Evolutionary conservation across 2,888 invertebrate species (phyloP).

Genomic region (Cheilosia soror): DNA sequence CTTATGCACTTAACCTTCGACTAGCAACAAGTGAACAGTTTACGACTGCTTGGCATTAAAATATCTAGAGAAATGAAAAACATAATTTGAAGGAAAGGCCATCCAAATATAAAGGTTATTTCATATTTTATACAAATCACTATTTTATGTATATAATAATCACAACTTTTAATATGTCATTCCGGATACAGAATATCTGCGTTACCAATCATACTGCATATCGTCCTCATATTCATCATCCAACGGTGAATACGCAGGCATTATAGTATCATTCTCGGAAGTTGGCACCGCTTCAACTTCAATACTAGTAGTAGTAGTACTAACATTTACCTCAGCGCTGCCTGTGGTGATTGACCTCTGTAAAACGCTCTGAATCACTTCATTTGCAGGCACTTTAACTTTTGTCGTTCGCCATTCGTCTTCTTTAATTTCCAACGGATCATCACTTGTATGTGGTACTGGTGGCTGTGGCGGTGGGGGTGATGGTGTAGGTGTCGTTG

Average conservation of each 20-base stretch:
- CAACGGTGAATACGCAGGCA: slow-evolving; percentile 47
- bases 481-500: not conserved
- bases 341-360: slow-evolving; percentile 31
- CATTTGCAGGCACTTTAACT: slow-evolving; percentile 65
- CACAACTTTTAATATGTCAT: not conserved
- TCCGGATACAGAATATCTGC: not conserved
- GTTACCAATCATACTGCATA: slow-evolving; percentile 55
- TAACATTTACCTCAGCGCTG: not conserved
- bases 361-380: slow-evolving; percentile 63
- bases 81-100: no score
- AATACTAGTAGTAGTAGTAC: not conserved
- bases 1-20: no score
- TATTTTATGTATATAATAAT: no score
- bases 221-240: slow-evolving; percentile 48
- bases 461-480: no score
- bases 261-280: not conserved
- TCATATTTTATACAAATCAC: no score
- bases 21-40: no score
- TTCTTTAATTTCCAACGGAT: slow-evolving; percentile 66
- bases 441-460: slow-evolving; percentile 35
- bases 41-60: no score
- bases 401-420: slow-evolving; percentile 64
- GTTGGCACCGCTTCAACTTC: not conserved
- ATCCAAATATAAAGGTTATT: no score
- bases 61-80: no score